Base-by-base conservation (phyloP, 2,888 invertebrate species). In the Dicycla oo region DNA sequence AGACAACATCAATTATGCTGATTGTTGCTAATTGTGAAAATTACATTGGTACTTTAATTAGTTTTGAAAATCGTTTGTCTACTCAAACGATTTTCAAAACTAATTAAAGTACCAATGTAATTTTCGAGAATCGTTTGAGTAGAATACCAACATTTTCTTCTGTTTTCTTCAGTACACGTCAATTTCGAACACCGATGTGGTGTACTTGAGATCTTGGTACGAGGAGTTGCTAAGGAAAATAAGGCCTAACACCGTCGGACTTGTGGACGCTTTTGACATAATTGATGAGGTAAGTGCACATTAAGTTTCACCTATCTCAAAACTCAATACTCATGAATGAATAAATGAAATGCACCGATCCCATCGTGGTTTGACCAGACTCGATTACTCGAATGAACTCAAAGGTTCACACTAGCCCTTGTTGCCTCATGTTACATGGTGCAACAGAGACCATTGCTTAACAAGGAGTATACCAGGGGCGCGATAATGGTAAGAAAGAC, bases 221-320 rank as follows among this genome's bases (percentile, higher is more conserved):
- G 97, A 98, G 87, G 95, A 97, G 30, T 93, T 98, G 45, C 94
- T 99, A 71, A 93, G 93, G 1, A 95, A 96, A 61, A 95, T 99
- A 40, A 97, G 99, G 80, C 98, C 98, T 0, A 98, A 99, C 90
- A 98, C 98, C 0, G 97, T 99, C 0, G 97, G 98, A 2, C 96
- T 99, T 65, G 99, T 99, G 0, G 99, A 99, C 92, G 97, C 98
- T 30, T 99, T 99, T 89, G 99, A 99, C 90, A 97, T 98, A 54
- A 96, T 97, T 23, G 98, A 98, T 90, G 97, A 97, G 84, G 97
- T 98, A 82, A 87, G 85, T 54, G 30, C 3, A 49, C 15, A 7
- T 40, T n/a, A n/a, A 15, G 1, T 23, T 34, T 53, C 7, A 43
- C 18, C 7, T 13, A 20, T 5, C 34, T 34, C 34, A 34, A 34